Evolutionary conservation across 2,113 vertebrate genomes (phyloP).

Genomic region (Hucho hucho): DNA sequence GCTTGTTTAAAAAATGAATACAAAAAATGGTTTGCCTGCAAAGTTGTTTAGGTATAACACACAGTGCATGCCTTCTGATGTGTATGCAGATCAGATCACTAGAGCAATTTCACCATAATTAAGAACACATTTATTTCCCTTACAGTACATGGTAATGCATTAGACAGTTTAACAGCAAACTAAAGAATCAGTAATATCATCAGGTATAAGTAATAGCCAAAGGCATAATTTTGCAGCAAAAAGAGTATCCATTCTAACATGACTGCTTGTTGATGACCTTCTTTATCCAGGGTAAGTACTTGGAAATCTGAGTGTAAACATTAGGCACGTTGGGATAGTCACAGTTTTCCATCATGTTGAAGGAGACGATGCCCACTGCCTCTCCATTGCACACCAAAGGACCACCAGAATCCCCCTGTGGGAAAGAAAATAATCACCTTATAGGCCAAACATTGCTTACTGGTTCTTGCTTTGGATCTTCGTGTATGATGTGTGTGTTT

Average conservation of each 20-base stretch:
- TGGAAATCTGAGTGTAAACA: constrained; percentile 61
- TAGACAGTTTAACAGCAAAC: too few species aligned
- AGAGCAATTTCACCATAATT: background rate
- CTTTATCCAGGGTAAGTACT: constrained; percentile 56
- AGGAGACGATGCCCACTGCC: constrained; percentile 79
- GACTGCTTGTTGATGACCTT: constrained; percentile 16
- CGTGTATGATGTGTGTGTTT: too few species aligned
- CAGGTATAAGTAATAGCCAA: too few species aligned
- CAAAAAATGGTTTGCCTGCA: background rate
- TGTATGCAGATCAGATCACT: background rate
- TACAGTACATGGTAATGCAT: background rate
- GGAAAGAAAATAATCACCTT: background rate
- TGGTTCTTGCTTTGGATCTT: background rate
- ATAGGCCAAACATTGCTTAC: background rate
- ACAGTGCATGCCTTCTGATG: background rate
- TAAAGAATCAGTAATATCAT: too few species aligned
- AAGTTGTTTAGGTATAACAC: background rate
- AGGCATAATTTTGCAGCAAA: background rate
- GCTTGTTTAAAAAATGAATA: background rate
- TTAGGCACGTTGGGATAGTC: constrained; percentile 56
- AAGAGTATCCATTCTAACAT: constrained; percentile 4
- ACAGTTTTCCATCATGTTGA: fast-evolving
- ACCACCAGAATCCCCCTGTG: constrained; percentile 83
- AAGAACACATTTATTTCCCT: background rate
- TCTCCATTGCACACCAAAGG: constrained; percentile 74